phyloP scores from a whole-genome alignment of 2,797 vertebrate species.

The Muraenolepis orangiensis region DNA sequence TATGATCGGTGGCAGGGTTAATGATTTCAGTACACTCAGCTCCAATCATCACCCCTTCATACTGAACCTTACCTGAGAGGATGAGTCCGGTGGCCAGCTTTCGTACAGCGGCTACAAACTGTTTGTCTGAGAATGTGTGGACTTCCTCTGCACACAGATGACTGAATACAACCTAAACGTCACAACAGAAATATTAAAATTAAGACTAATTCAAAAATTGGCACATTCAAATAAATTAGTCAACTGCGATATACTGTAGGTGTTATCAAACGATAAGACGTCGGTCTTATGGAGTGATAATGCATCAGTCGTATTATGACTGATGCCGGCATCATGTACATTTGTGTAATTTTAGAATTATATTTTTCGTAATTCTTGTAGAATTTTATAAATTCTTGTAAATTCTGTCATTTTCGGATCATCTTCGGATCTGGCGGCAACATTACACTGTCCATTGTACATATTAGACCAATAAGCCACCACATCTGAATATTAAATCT shows the following conservation, averaged over 20 bases:
- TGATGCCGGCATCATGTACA: no score
- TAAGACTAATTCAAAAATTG: not conserved
- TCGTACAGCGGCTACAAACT: conserved; percentile 74
- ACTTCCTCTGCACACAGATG: conserved; percentile 74
- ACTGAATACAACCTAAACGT: conserved; percentile 79
- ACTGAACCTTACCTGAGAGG: conserved; percentile 74
- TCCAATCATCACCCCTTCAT: not conserved
- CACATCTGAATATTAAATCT: no score
- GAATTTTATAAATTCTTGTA: no score
- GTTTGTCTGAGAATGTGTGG: conserved; percentile 77
- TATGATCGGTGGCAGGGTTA: no score
- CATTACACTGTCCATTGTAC: no score
- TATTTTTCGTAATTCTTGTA: no score
- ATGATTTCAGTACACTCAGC: not conserved
- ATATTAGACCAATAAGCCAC: no score
- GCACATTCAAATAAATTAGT: not conserved
- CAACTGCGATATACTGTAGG: not conserved
- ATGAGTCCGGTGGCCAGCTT: conserved; percentile 78
- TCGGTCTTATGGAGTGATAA: not conserved
- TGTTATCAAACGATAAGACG: not conserved
- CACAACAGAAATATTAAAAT: not conserved
- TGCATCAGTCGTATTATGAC: no score
- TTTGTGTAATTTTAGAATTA: no score
- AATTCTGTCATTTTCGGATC: no score
- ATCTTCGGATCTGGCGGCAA: no score